Percentiles rank a stretch among this genome's conserved stretches.
Conservation (phyloP, 2,888 invertebrate species). For the Disparrhopalites patrizii region DNA sequence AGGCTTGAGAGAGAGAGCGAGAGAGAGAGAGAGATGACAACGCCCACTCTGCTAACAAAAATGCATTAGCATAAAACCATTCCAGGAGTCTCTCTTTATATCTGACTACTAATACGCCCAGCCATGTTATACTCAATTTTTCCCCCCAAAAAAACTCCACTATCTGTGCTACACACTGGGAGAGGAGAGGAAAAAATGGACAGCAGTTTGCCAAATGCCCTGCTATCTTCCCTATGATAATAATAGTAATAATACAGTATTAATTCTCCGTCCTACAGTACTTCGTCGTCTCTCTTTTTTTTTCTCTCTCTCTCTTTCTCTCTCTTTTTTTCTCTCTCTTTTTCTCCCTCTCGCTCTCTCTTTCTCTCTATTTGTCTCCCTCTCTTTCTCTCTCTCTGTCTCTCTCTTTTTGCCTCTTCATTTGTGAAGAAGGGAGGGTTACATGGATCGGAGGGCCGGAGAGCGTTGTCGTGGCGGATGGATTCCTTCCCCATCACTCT, state of each 20-base stretch:
- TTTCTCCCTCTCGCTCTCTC: too few species aligned
- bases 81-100: neutral
- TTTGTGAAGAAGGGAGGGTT: neutral
- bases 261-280: too few species aligned
- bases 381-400: too few species aligned
- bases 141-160: neutral
- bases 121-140: neutral
- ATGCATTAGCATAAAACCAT: conserved; percentile 32
- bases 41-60: conserved; percentile 31
- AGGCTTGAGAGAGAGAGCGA: conserved; percentile 19
- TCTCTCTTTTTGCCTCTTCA: neutral
- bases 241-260: too few species aligned
- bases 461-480: neutral
- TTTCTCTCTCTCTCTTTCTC: too few species aligned
- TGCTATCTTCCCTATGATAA: too few species aligned
- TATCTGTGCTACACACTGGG: too few species aligned
- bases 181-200: too few species aligned
- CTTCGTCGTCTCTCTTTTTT: too few species aligned
- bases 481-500: neutral
- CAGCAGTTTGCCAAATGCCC: too few species aligned
- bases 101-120: neutral
- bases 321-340: neutral
- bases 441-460: neutral
- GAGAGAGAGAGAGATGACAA: conserved; percentile 26
- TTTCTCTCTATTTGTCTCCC: neutral